Evolutionary conservation across 2,797 vertebrate genomes (phyloP), one percentile per base, ranked within the genome.

Genomic region (Dryobates pubescens): DNA sequence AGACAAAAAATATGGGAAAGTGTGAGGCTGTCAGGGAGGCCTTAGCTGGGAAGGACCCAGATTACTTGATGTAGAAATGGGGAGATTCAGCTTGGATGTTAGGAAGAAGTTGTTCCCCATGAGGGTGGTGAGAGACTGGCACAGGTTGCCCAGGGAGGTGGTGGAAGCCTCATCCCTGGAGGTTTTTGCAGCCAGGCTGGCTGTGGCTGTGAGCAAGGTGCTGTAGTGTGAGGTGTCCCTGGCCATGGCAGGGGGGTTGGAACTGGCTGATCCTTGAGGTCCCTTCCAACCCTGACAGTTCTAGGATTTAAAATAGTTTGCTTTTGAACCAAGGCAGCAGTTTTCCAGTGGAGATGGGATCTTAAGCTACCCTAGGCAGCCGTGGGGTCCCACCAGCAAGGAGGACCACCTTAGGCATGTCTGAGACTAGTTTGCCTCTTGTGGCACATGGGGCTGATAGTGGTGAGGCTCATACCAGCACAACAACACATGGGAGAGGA

Each of bases 361-460:
- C 6, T 72, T 41, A 70, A 74, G 62, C 15, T 65, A 14, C 41
- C 4, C 1, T 2, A 61, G 67, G 43, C 29, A 73, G 27, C 23
- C 5, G 4, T 75, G 74, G 19, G 11, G 12, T 73, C 34, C 38
- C n/a, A 49, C 47, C 15, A 30, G 15, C 27, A 4, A 5, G 15
- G 24, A 68, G 22, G 32, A 36, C 51, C 10, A 30, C 45, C 27
- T 57, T 32, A n/a, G 51, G 22, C 68, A 72, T 18, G 53, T n/a
- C 51, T 78, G 45, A 12, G 64, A 45, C 17, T 57, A 53, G 34
- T 47, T 82, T 4, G 12, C 29, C n/a, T 84, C n/a, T 70, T 1
- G 3, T 34, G 45, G 6, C 0, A 0, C 24, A 22, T 5, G 17
- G 36, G 24, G 36, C 38, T 49, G 57, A 7, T 9, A 17, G 62